Percentiles rank a stretch among this genome's conserved stretches.
These are phyloP conservation scores for Propithecus coquereli DNA, from an alignment of 2,113 vertebrate genomes.

Conservation along the genomic window DNA sequence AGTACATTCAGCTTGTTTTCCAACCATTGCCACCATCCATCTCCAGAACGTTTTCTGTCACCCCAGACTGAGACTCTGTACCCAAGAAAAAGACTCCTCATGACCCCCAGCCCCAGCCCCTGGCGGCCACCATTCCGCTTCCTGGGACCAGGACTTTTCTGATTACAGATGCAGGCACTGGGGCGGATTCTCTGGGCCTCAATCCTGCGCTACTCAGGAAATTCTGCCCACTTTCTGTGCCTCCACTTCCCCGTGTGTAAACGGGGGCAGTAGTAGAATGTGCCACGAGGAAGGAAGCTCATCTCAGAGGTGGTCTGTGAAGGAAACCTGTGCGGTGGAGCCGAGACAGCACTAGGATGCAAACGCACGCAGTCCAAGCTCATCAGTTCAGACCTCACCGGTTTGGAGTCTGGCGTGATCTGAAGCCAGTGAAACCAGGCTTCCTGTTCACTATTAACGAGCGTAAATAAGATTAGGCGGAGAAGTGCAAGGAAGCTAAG, in stretches of 20 bases:
- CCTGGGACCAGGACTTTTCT: neutral
- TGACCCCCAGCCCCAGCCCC: neutral
- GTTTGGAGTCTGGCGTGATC: constrained; percentile 15
- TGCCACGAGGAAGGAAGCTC: neutral
- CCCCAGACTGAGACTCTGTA: neutral
- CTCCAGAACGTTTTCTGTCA: neutral
- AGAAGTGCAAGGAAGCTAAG: constrained; percentile 17
- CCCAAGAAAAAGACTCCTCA: neutral
- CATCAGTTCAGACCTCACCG: constrained; percentile 38
- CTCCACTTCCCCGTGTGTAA: neutral
- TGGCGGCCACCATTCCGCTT: neutral
- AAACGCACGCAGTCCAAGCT: neutral
- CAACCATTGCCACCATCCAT: too few species aligned
- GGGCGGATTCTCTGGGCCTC: neutral
- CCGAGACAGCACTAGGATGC: neutral
- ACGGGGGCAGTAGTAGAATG: neutral
- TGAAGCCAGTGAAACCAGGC: constrained; percentile 4
- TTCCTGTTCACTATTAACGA: constrained; percentile 40
- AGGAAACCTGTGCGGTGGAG: neutral
- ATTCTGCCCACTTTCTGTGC: neutral
- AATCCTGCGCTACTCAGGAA: neutral
- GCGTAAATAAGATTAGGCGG: constrained; percentile 16
- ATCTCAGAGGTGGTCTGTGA: neutral
- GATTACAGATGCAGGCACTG: neutral
- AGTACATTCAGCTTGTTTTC: neutral